A percentile compares a stretch with the other conserved stretches of the same genome.
These are phyloP conservation scores for Amphipyra tragopoginis DNA, from an alignment of 2,888 invertebrate genomes.

Conservation along the genomic window DNA sequence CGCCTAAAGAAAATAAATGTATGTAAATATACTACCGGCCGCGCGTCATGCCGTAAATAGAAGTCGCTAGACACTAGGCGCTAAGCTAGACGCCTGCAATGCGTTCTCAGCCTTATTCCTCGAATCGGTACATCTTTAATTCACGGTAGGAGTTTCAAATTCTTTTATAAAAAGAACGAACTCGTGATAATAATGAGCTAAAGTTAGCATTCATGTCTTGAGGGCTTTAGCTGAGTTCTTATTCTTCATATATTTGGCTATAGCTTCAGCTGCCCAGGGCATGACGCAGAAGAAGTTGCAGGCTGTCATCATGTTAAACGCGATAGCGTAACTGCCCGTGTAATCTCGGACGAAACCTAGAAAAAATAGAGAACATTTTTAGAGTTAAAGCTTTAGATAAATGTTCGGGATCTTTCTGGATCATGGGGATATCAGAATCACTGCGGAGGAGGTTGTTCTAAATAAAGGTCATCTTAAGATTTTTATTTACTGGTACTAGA, in stretches of 20 bases:
- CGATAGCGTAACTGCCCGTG: slow-evolving; percentile 90
- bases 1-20: no score
- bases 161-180: slow-evolving; percentile 45
- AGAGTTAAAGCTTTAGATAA: no score
- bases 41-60: no score
- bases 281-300: slow-evolving; percentile 90
- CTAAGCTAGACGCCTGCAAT: no score
- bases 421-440: no score
- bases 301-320: slow-evolving; percentile 89
- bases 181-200: slow-evolving; percentile 2
- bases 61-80: no score
- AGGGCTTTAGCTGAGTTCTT: slow-evolving; percentile 30
- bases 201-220: slow-evolving; percentile 35
- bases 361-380: slow-evolving; percentile 52
- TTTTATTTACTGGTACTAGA: no score
- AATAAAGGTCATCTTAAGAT: no score
- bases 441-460: no score
- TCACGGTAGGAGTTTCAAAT: slow-evolving; percentile 33
- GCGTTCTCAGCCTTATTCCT: no score
- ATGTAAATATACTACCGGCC: no score
- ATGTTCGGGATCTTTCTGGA: no score
- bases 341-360: slow-evolving; percentile 90
- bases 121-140: slow-evolving; percentile 14
- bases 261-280: slow-evolving; percentile 90
- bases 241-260: slow-evolving; percentile 68